These are phyloP conservation scores for Anguilla pacifica DNA, from an alignment of 2,797 vertebrate genomes.

Conservation along the genomic window DNA sequence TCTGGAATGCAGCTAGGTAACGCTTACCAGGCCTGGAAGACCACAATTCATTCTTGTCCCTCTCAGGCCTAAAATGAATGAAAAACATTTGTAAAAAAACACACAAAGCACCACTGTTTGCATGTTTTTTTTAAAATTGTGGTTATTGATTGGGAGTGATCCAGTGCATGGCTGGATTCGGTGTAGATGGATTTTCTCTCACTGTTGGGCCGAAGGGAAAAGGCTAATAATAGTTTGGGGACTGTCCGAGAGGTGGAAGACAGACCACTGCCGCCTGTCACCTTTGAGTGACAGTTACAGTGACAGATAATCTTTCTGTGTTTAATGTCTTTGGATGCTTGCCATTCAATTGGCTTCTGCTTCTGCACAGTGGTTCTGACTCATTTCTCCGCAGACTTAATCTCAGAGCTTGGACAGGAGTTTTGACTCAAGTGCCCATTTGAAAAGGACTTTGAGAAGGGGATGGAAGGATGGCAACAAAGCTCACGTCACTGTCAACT, in stretches of 20 bases:
- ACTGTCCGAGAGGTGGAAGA: neutral
- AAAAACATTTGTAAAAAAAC: neutral
- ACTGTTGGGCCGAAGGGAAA: constrained; percentile 7
- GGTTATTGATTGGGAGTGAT: neutral
- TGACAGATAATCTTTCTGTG: neutral
- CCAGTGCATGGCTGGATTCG: neutral
- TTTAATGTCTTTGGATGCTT: neutral
- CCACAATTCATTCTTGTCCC: constrained; percentile 10
- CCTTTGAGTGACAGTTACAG: neutral
- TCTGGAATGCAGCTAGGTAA: neutral
- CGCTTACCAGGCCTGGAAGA: neutral
- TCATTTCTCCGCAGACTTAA: neutral
- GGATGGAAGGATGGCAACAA: constrained; percentile 3
- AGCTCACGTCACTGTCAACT: neutral
- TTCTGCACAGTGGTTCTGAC: neutral
- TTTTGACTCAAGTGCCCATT: neutral
- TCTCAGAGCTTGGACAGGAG: neutral
- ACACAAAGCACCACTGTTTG: constrained; percentile 6
- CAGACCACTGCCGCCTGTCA: neutral
- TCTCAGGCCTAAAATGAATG: constrained; percentile 33
- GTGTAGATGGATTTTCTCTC: neutral
- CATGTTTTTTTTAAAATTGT: constrained; percentile 11
- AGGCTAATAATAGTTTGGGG: neutral
- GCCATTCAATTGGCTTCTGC: neutral
- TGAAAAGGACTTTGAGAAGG: constrained; percentile 18